phyloP scores from a whole-genome alignment of 2,113 vertebrate species.

The Hoplias malabaricus region DNA sequence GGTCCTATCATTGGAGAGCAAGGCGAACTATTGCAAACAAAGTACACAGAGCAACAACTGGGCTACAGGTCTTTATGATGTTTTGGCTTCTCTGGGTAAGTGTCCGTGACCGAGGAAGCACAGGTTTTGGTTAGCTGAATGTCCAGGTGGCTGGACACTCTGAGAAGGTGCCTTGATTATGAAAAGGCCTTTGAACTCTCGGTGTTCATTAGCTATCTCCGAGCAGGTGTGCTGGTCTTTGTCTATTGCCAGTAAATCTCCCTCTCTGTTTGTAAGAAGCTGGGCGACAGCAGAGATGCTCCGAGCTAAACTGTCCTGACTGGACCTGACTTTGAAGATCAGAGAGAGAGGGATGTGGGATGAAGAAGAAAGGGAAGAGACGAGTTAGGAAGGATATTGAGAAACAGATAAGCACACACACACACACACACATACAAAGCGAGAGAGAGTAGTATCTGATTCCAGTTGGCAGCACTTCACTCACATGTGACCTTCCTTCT shows the following conservation, averaged over 20 bases:
- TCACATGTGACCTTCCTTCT: constrained; percentile 32
- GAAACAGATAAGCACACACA: constrained; percentile 9
- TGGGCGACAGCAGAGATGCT: constrained; percentile 6
- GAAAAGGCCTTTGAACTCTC: constrained; percentile 40
- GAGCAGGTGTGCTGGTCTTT: constrained; percentile 38
- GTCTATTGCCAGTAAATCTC: constrained; percentile 27
- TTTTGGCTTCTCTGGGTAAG: neutral
- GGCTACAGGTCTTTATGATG: no score
- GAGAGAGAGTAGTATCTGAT: neutral
- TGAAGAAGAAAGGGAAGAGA: constrained; percentile 4
- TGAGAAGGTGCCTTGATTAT: constrained; percentile 17
- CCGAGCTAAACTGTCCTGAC: constrained; percentile 4
- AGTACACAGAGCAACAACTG: no score
- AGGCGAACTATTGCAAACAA: no score
- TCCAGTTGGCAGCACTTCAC: constrained; percentile 19
- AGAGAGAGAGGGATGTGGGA: constrained; percentile 9
- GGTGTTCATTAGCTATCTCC: constrained; percentile 11
- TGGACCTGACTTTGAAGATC: constrained; percentile 50
- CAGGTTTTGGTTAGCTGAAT: neutral
- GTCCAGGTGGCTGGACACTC: constrained; percentile 39
- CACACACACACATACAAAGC: constrained; percentile 9
- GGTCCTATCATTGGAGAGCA: no score
- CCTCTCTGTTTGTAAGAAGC: constrained; percentile 12
- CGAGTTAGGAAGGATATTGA: constrained; percentile 8
- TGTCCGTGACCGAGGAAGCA: neutral